Evolutionary conservation across 2,888 invertebrate species (phyloP), one percentile per base, ranked within the genome.

Genomic region (Eristalis arbustorum): DNA sequence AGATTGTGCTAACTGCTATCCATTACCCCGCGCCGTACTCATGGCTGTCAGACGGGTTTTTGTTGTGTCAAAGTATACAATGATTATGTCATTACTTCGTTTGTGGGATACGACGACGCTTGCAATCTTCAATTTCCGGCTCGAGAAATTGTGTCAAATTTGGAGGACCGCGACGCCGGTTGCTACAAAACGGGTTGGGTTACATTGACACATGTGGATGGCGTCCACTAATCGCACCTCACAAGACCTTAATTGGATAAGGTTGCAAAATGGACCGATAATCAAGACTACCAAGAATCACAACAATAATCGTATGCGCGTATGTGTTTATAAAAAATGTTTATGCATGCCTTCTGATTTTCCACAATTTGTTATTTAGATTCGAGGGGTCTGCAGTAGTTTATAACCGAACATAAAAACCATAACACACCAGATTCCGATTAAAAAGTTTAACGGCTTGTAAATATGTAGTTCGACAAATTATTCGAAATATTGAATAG

Each of bases 1-100:
- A 59, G 23, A 69, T 13, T 57, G 74, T 73, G 81, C 59, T 77
- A 76, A 76, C 63, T 73, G 81, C 59, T 77, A 76, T 73, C 63
- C 59, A 81, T 77, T 77, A 69, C 61, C 49, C 75, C 64, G 25
- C 28, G 25, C 28, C 37, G 37, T 8, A 66, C 81, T 76, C 72
- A 75, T 77, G 76, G 68, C 40, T 68, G 81, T 63, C 23, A 49
- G 34, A 81, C 76, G 49, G 61, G 72, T 72, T 81, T 82, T 3
- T 73, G 59, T 78, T 62, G 69, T 71, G 25, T 71, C 64, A 77
- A 63, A 57, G 63, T 56, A 64, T 37, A 18, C 13, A 40, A 18
- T 40, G 64, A 10, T 18, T 66, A 11, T 5, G 22, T 31, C 63
- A 68, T 80, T 80, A 80, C 49, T 22, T 73, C 80, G 74, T 67